Conservation (phyloP, 2,797 vertebrate genomes). For the Pantherophis alleghaniensis region DNA sequence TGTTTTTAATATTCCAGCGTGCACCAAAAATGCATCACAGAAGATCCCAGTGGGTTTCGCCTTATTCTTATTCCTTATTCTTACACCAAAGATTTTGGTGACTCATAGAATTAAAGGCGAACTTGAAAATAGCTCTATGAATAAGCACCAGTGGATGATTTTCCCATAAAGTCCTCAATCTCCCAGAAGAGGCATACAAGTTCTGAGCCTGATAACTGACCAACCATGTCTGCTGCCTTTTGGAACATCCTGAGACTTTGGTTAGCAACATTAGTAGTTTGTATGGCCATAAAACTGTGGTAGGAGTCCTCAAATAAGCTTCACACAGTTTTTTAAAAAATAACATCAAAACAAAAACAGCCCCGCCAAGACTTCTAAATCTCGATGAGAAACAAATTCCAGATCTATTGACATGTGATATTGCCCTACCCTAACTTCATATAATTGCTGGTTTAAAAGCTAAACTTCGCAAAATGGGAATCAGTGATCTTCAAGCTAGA, state of each 20-base stretch:
- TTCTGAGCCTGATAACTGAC: not conserved
- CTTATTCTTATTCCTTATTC: slow-evolving; percentile 43
- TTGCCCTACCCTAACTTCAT: not conserved
- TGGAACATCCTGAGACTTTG: not conserved
- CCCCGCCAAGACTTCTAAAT: not conserved
- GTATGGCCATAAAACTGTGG: not conserved
- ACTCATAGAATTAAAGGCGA: not conserved
- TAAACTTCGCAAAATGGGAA: not conserved
- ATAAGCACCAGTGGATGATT: not conserved
- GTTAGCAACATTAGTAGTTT: not conserved
- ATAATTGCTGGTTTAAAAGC: not conserved
- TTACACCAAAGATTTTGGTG: not conserved
- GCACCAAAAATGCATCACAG: slow-evolving; percentile 43
- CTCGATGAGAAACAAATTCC: not conserved
- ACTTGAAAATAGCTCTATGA: not conserved
- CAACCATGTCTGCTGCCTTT: not conserved
- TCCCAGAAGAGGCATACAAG: not conserved
- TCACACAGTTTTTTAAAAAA: not conserved
- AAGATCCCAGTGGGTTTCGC: slow-evolving; percentile 45
- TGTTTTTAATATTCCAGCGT: slow-evolving; percentile 46
- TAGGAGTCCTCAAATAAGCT: not conserved
- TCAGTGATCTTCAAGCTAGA: not conserved
- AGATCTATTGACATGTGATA: not conserved
- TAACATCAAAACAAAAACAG: not conserved
- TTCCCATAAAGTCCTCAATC: not conserved